Percentiles rank a stretch among this genome's conserved stretches.
Conservation (phyloP, 2,888 invertebrate species). For the Hedya salicella region DNA sequence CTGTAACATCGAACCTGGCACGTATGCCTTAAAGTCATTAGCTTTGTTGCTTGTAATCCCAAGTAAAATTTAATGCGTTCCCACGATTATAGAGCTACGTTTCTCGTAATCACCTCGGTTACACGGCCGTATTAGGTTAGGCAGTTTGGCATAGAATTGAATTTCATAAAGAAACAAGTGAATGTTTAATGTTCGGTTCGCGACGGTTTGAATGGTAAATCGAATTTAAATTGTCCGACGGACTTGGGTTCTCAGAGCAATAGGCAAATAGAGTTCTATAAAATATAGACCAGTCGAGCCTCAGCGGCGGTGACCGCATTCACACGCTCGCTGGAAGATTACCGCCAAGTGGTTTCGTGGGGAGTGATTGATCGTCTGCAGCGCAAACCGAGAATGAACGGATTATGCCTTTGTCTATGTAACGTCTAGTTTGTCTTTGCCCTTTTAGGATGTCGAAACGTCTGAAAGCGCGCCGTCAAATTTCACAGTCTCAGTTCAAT, state of each 20-base stretch:
- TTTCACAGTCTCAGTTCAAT: slow-evolving; percentile 32
- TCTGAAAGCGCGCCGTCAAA: slow-evolving; percentile 31
- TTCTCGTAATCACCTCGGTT: slow-evolving; percentile 29
- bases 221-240: slow-evolving; percentile 39
- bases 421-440: slow-evolving; percentile 52
- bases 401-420: slow-evolving; percentile 70
- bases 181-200: slow-evolving; percentile 33
- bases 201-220: slow-evolving; percentile 39
- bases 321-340: slow-evolving; percentile 76
- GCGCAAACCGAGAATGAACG: slow-evolving; percentile 63
- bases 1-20: slow-evolving; percentile 44
- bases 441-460: slow-evolving; percentile 34
- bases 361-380: slow-evolving; percentile 77
- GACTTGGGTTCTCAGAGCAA: slow-evolving; percentile 40
- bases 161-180: slow-evolving; percentile 42
- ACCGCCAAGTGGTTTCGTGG: slow-evolving; percentile 69
- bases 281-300: slow-evolving; percentile 68
- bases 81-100: slow-evolving; percentile 41
- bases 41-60: slow-evolving; percentile 38
- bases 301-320: slow-evolving; percentile 72
- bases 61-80: slow-evolving; percentile 41
- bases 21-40: slow-evolving; percentile 40
- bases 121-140: slow-evolving; percentile 20
- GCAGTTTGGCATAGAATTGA: slow-evolving; percentile 35
- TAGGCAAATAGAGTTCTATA: slow-evolving; percentile 68